phyloP scores from a whole-genome alignment of 53 echinoderm and acorn worm genomes.

The Mesocentrotus franciscanus region DNA sequence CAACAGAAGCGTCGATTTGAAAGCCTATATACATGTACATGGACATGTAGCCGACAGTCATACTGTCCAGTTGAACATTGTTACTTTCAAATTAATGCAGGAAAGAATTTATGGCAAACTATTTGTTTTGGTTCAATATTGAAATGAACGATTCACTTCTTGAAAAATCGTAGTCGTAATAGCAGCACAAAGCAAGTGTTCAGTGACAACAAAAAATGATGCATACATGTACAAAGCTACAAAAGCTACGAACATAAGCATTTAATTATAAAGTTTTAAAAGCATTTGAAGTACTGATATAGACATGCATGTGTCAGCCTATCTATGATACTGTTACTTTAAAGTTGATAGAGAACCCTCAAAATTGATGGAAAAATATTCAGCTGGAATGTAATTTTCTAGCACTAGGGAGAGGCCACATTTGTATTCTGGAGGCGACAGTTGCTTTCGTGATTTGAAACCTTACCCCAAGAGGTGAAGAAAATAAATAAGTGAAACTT shows the following conservation, averaged over 20 bases:
- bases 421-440: not conserved
- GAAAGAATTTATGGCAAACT: too few species aligned
- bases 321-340: not conserved
- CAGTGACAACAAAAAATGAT: not conserved
- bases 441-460: not conserved
- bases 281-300: not conserved
- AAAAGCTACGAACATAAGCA: not conserved
- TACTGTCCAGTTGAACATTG: too few species aligned
- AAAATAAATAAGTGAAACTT: constrained; percentile 4
- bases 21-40: too few species aligned
- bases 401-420: not conserved
- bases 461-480: not conserved
- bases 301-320: not conserved
- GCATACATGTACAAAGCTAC: too few species aligned
- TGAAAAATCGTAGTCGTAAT: too few species aligned
- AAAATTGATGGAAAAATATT: not conserved
- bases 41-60: too few species aligned
- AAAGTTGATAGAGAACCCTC: not conserved
- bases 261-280: not conserved
- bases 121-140: too few species aligned
- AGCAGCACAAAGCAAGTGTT: not conserved
- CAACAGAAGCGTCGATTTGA: too few species aligned
- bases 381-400: constrained; percentile 12
- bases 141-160: too few species aligned
- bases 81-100: too few species aligned